Percentiles rank a stretch among this genome's conserved stretches.
phyloP scores from a whole-genome alignment of 2,797 vertebrate species.

The Characodon lateralis region DNA sequence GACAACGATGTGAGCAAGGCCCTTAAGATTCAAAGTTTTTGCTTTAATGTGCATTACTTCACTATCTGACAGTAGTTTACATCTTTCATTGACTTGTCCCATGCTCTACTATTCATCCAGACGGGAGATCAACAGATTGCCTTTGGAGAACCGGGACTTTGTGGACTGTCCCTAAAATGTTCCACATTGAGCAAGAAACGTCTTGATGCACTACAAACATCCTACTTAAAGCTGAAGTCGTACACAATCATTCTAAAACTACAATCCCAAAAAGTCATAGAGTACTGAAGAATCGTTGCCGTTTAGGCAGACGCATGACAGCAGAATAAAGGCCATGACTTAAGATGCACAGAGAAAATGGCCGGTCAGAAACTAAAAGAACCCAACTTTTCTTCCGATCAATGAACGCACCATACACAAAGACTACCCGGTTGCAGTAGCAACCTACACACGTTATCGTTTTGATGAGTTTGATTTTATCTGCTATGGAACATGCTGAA shows the following conservation, averaged over 20 bases:
- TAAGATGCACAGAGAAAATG: not conserved
- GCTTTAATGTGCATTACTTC: not conserved
- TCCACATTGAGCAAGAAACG: not conserved
- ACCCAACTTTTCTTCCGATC: no score
- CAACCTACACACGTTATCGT: no score
- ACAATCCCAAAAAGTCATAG: not conserved
- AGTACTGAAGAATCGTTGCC: not conserved
- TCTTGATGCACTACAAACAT: not conserved
- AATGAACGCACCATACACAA: no score
- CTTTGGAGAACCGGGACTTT: not conserved
- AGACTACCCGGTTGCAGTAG: no score
- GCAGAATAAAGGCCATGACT: not conserved
- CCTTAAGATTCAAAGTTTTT: not conserved
- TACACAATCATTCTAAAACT: not conserved
- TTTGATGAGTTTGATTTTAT: no score
- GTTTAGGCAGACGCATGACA: not conserved
- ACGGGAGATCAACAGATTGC: not conserved
- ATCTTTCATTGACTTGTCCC: not conserved
- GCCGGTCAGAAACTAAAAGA: no score
- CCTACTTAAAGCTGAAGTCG: not conserved
- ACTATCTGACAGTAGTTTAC: not conserved
- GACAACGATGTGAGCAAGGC: slow-evolving; percentile 19
- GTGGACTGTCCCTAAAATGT: not conserved
- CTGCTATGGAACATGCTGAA: no score
- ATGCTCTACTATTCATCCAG: not conserved